Base-by-base conservation (phyloP, 2,113 vertebrate species). In the Toxostoma redivivum region DNA sequence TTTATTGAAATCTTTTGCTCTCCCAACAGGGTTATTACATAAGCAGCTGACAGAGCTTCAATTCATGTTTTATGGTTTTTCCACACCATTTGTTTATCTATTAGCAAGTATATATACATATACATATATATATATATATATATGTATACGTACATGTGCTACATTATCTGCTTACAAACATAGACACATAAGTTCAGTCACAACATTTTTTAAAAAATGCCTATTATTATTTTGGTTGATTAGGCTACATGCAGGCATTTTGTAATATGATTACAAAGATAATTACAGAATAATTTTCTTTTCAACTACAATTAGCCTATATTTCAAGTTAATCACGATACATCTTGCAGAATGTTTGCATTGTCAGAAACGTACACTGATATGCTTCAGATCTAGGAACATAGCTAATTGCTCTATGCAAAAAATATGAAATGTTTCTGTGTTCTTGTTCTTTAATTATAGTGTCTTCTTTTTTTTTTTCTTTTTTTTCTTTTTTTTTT, bases 271-370 rank as follows among this genome's bases (percentile, higher is more conserved):
- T 94, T 95, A 45, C 58, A 82, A 89, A 70, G 33, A 74, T 80
- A 94, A 94, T 94, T 93, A 93, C 42, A 73, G 12, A 90, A 89
- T 81, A 67, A 80, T 95, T 92, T 91, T 84, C 45, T 87, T 95
- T 96, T 93, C 65, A 92, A 85, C 31, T 81, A 24, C 86, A 94
- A 96, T 94, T 97, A 94, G 28, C n/a, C 27, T 27, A 20, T 82
- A 67, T 90, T 92, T 94, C 38, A 83, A 91, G 23, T 86, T 94
- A 92, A 96, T 86, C 13, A n/a, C 79, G 37, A 82, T 72, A 45
- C 4, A 83, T 94, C 60, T 90, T 71, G 24, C 31, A 71, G 62
- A 90, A 78, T 81, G 30, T 87, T 92, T 94, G 50, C 17, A 17
- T 42, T 90, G 40, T 61, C 45, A 94, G 28, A 86, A 90, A 64